Percentiles rank a stretch among this genome's conserved stretches.
phyloP scores from a whole-genome alignment of 2,113 vertebrate genomes.

The Phyllopteryx taeniolatus region DNA sequence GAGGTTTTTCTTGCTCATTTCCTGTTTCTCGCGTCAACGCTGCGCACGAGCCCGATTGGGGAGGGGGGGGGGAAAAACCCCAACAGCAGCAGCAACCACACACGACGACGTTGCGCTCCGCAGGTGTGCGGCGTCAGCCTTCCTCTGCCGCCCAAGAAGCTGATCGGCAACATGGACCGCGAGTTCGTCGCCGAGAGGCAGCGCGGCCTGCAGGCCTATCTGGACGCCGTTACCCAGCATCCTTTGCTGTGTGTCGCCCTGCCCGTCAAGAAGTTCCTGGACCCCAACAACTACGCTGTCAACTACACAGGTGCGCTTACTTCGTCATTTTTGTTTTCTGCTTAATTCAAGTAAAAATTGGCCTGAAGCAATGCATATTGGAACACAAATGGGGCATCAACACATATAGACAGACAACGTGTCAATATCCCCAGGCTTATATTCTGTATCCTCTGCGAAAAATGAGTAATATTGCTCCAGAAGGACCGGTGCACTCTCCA shows the following conservation, averaged over 20 bases:
- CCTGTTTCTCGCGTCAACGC: slow-evolving; percentile 12
- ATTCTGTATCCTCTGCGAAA: neutral
- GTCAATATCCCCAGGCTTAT: neutral
- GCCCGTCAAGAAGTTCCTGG: slow-evolving; percentile 91
- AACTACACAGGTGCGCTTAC: slow-evolving; percentile 84
- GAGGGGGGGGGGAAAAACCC: neutral
- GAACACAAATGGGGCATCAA: neutral
- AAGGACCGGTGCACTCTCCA: too few relatives aligned
- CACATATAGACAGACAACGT: too few relatives aligned
- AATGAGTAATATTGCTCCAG: too few relatives aligned
- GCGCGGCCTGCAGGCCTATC: slow-evolving; percentile 90
- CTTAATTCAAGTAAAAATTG: too few relatives aligned
- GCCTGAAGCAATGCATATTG: neutral
- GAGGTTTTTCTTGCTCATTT: slow-evolving; percentile 43
- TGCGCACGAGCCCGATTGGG: neutral
- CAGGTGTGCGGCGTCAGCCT: slow-evolving; percentile 88
- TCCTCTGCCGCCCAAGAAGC: slow-evolving; percentile 94
- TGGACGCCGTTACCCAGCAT: slow-evolving; percentile 90
- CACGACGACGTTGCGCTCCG: neutral
- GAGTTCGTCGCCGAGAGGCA: slow-evolving; percentile 97
- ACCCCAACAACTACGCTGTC: slow-evolving; percentile 90
- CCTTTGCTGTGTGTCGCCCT: slow-evolving; percentile 86
- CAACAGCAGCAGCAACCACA: neutral
- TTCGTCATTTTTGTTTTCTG: neutral
- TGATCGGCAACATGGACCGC: slow-evolving; percentile 96